A percentile compares a stretch with the other conserved stretches of the same genome.
Evolutionary conservation across 2,797 vertebrate genomes (phyloP).

Genomic region (Thripadectes ignobilis): DNA sequence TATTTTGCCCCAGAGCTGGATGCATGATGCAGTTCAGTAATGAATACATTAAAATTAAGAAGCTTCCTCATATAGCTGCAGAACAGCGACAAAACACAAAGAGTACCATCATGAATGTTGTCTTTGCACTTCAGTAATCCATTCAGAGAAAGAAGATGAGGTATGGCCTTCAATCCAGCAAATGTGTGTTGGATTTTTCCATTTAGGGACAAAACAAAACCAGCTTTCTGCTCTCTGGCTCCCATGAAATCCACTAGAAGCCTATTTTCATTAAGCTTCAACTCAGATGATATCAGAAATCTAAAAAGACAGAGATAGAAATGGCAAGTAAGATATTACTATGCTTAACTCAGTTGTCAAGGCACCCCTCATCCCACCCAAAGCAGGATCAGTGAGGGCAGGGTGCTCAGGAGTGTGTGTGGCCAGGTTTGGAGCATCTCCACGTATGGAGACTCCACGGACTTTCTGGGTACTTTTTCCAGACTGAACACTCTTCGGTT

Average conservation of each 20-base stretch:
- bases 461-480: not conserved
- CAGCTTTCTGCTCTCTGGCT: constrained; percentile 43
- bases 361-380: not conserved
- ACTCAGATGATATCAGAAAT: constrained; percentile 72
- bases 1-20: not conserved
- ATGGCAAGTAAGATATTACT: not conserved
- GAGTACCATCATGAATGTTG: constrained; percentile 18
- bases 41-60: not conserved
- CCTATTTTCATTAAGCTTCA: constrained; percentile 70
- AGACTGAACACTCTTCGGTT: not conserved
- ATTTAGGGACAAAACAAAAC: constrained; percentile 70
- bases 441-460: not conserved
- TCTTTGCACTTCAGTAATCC: constrained; percentile 73
- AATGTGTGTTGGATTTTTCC: constrained; percentile 79
- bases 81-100: not conserved
- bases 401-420: not conserved
- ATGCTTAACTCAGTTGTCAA: not conserved
- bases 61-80: not conserved
- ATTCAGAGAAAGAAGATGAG: constrained; percentile 72
- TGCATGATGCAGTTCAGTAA: not conserved
- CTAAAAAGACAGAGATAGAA: constrained; percentile 62
- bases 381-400: not conserved
- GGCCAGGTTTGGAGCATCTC: not conserved
- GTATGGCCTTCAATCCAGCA: constrained; percentile 65
- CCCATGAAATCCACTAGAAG: constrained; percentile 44